Evolutionary conservation across 2,888 invertebrate genomes (phyloP), one percentile per base, ranked within the genome.

Genomic region (Lasioglossum oenotherae): DNA sequence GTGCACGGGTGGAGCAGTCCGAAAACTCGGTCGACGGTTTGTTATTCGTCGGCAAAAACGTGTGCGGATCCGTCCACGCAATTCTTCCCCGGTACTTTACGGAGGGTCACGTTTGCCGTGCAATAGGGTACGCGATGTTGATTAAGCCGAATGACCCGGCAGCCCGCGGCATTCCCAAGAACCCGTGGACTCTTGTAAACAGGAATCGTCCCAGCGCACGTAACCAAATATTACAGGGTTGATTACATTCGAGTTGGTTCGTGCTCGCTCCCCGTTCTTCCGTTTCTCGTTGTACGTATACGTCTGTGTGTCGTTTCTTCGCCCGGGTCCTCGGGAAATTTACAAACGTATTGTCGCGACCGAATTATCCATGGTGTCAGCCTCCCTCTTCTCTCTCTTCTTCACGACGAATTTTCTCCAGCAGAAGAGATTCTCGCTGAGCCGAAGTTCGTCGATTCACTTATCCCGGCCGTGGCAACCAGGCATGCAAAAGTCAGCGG

Each of bases 371-470:
- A 5, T 35, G 35, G 69, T 35, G 69, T 35, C 69, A 10, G 19
- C 35, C 10, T 10, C 12, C 35, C 35, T 16, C 10, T 8, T 8
- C 35, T 16, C 67, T 1, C 19, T 16, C 5, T 38, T 27, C 71
- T 71, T 27, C 3, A 1, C 31, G 19, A 38, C 14, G 82, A 78
- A 77, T 81, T 79, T 88, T 76, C 80, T 74, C 79, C 2, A n/a
- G 27, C 38, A 41, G 71, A 49, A 78, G 84, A 86, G 83, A 87
- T 86, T 85, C 84, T 82, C 83, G 75, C 86, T 64, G 86, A 84
- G 86, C 74, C 85, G 78, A 89, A 90, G 87, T 88, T 92, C 76
- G 85, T 78, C 82, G 87, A 92, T 92, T 92, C 86, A 83, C 85
- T 90, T 90, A 90, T 90, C 87, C 83, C 74, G 38, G 77, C 72